phyloP scores from a whole-genome alignment of 2,888 invertebrate genomes.

The Pheosia gnoma region DNA sequence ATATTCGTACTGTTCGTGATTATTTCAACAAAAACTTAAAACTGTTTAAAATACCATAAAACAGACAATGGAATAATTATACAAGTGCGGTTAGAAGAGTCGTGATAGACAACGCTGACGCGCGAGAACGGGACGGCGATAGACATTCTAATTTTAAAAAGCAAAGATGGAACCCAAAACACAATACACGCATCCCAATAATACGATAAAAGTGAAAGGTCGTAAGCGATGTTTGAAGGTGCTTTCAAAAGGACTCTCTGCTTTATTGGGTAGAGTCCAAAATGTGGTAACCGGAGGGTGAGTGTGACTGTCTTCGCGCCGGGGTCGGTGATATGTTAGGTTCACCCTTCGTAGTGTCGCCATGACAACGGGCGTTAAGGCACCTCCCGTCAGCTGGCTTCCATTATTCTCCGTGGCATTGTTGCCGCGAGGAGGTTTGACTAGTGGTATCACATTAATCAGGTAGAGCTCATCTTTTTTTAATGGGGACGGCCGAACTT shows the following conservation, averaged over 20 bases:
- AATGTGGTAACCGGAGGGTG: slow-evolving; percentile 59
- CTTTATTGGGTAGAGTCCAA: slow-evolving; percentile 65
- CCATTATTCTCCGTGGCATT: slow-evolving; percentile 76
- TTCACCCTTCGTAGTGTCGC: slow-evolving; percentile 80
- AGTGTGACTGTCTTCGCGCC: slow-evolving; percentile 62
- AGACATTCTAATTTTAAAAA: slow-evolving; percentile 81
- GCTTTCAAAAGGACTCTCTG: slow-evolving; percentile 66
- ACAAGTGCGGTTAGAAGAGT: slow-evolving; percentile 68
- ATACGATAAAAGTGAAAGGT: slow-evolving; percentile 60
- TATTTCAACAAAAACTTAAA: slow-evolving; percentile 79
- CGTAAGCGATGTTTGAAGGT: slow-evolving; percentile 61
- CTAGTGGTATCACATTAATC: slow-evolving; percentile 51
- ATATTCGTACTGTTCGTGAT: slow-evolving; percentile 73
- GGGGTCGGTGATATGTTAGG: slow-evolving; percentile 69
- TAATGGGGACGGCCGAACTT: slow-evolving; percentile 58
- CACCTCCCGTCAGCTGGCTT: slow-evolving; percentile 83
- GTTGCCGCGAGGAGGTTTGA: slow-evolving; percentile 68
- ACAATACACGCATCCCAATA: slow-evolving; percentile 78
- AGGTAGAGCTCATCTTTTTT: slow-evolving; percentile 62
- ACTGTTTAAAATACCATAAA: slow-evolving; percentile 78
- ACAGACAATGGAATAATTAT: slow-evolving; percentile 78
- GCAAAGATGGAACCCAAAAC: slow-evolving; percentile 83
- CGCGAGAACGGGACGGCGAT: slow-evolving; percentile 62
- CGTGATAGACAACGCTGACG: slow-evolving; percentile 38
- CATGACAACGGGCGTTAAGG: slow-evolving; percentile 77